Base-by-base conservation (phyloP, 1,140 invertebrate genomes). In the Matsumurasca onukii region DNA sequence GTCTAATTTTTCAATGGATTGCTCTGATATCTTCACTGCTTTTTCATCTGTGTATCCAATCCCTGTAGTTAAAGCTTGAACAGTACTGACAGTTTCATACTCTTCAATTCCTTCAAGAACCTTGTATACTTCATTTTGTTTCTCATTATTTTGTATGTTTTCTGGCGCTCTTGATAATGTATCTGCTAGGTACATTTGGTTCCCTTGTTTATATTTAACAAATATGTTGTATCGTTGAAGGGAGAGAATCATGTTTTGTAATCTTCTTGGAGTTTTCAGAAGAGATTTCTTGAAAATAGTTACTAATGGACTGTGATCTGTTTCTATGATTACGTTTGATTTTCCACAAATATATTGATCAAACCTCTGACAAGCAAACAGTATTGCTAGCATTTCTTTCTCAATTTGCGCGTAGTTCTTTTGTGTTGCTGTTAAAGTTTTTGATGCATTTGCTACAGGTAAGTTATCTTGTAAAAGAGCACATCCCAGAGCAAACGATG, bases 361-460 rank as follows among this genome's bases (percentile, higher is more conserved):
- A 24, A 52, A 52, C 22, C 49, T 12, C 3, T 52, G 3, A 20
- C 49, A 52, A 62, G 62, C 12, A 68, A 68, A 68, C 72, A 34
- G 27, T 67, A 24, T 27, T 12, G 22, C 68, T 65, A 70, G 67
- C 1, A 68, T 48, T 70, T 22, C 31, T 20, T 67, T 61, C 22
- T 52, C 20, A 5, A 52, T 52, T 22, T 52, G 49, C 3, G 49
- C 12, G 20, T 52, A 52, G 20, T 24, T 13, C 22, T 20, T 52
- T 52, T 52, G 49, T 13, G 49, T 12, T 5, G 3, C 20, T n/a
- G 12, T 52, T 52, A 52, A 52, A 52, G 49, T 24, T 52, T 52
- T 52, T 13, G 3, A n/a, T 5, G 49, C 49, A 52, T 52, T 15
- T 13, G 49, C 49, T 12, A 52, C 49, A 12, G 49, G 20, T 5